Percentiles rank a stretch among this genome's conserved stretches.
phyloP scores from a whole-genome alignment of 2,113 vertebrate species.

The Coryphaenoides rupestris region DNA sequence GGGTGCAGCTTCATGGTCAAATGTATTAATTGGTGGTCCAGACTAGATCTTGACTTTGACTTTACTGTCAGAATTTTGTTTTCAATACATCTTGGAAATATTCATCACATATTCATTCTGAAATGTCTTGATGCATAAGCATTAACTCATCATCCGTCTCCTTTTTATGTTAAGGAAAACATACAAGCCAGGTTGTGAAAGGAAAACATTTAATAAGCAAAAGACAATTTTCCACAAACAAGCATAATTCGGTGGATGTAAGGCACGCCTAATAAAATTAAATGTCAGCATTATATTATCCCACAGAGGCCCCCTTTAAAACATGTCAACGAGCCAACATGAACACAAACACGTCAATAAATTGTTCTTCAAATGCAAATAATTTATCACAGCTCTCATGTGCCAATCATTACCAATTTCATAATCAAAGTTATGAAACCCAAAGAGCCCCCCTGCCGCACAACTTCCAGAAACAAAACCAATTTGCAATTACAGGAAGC shows the following conservation, averaged over 20 bases:
- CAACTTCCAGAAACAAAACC: constrained; percentile 24
- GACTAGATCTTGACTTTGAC: too few relatives aligned
- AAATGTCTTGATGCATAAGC: background rate
- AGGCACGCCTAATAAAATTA: constrained; percentile 19
- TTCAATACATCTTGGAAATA: too few relatives aligned
- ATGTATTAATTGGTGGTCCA: too few relatives aligned
- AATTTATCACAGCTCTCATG: constrained; percentile 29
- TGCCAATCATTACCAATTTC: too few relatives aligned
- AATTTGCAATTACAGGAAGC: constrained; percentile 33
- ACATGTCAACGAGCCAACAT: constrained; percentile 39
- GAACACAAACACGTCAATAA: too few relatives aligned
- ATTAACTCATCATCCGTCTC: background rate
- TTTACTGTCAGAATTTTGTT: too few relatives aligned
- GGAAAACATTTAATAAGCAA: constrained; percentile 54
- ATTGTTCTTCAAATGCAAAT: constrained; percentile 33
- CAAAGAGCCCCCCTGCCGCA: background rate
- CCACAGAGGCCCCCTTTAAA: background rate
- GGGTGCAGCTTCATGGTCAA: too few relatives aligned
- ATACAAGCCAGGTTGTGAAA: constrained; percentile 17
- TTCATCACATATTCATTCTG: too few relatives aligned
- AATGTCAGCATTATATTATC: background rate
- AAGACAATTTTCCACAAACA: constrained; percentile 23
- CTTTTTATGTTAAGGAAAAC: background rate
- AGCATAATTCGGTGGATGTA: constrained; percentile 20
- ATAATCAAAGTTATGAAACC: constrained; percentile 3